phyloP scores from a whole-genome alignment of 2,113 vertebrate species.

The Zootoca vivipara region DNA sequence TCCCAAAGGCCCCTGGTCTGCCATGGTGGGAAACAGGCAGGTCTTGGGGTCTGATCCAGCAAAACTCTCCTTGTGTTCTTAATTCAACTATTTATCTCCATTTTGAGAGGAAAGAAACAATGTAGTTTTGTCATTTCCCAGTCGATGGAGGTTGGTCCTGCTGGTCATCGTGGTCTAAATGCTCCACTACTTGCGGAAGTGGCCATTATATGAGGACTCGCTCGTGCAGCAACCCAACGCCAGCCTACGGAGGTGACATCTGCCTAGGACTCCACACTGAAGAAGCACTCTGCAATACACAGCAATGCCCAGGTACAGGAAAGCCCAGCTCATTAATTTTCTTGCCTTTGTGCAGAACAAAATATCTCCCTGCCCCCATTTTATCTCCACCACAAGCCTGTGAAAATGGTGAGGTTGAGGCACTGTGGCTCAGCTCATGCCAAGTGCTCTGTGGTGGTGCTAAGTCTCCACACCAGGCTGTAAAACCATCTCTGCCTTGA shows the following conservation, averaged over 20 bases:
- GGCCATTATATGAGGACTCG: slow-evolving; percentile 96
- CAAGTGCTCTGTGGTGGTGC: not conserved
- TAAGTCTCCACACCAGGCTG: not conserved
- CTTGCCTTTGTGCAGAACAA: not conserved
- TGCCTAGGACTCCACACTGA: slow-evolving; percentile 97
- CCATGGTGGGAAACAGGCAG: not conserved
- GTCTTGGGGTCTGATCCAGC: not conserved
- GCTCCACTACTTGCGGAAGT: slow-evolving; percentile 93
- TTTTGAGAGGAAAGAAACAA: not conserved
- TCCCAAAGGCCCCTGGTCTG: not conserved
- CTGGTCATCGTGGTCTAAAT: slow-evolving; percentile 97
- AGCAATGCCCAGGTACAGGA: slow-evolving; percentile 87
- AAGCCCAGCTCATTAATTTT: not conserved
- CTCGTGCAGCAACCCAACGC: slow-evolving; percentile 90
- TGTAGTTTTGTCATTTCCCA: slow-evolving; percentile 56
- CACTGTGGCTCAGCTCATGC: not conserved
- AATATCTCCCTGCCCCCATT: not conserved
- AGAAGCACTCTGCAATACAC: slow-evolving; percentile 94
- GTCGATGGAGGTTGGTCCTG: slow-evolving; percentile 98
- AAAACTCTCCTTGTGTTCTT: not conserved
- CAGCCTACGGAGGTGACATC: slow-evolving; percentile 94
- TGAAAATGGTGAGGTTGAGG: not conserved
- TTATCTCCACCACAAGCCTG: not conserved
- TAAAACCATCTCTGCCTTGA: not conserved
- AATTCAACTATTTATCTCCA: not conserved